Percentiles rank a stretch among this genome's conserved stretches.
Conservation (phyloP, 2,113 vertebrate species). For the Myodes glareolus region DNA sequence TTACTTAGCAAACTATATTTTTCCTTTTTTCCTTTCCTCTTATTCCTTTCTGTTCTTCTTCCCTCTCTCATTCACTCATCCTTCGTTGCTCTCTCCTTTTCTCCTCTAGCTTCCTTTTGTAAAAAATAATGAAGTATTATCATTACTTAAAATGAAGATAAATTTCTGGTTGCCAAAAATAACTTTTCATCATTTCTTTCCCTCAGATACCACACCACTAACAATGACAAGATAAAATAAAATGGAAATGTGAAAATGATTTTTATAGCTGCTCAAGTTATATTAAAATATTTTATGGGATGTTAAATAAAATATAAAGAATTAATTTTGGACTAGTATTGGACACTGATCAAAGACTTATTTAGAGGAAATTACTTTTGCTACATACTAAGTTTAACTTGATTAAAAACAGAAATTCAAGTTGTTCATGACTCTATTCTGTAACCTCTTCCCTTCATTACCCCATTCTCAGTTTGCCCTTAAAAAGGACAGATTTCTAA, state of each 20-base stretch:
- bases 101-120: not conserved
- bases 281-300: conserved; percentile 24
- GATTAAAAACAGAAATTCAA: not conserved
- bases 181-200: not conserved
- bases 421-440: not conserved
- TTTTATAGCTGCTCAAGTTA: not conserved
- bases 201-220: not conserved
- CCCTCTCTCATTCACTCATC: fast-evolving
- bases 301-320: conserved; percentile 27
- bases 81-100: not conserved
- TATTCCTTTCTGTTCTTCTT: not conserved
- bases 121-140: not conserved
- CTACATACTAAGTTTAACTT: not conserved
- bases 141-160: not conserved
- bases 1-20: not conserved
- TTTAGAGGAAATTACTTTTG: not conserved
- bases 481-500: not conserved
- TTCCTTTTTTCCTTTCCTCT: fast-evolving
- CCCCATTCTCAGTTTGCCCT: not conserved
- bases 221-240: not conserved
- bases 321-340: not conserved
- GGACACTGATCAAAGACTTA: not conserved
- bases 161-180: not conserved
- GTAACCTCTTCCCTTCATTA: not conserved
- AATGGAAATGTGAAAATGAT: not conserved